These are phyloP conservation scores for Ormia ochracea DNA, from an alignment of 2,888 invertebrate genomes.

Conservation along the genomic window DNA sequence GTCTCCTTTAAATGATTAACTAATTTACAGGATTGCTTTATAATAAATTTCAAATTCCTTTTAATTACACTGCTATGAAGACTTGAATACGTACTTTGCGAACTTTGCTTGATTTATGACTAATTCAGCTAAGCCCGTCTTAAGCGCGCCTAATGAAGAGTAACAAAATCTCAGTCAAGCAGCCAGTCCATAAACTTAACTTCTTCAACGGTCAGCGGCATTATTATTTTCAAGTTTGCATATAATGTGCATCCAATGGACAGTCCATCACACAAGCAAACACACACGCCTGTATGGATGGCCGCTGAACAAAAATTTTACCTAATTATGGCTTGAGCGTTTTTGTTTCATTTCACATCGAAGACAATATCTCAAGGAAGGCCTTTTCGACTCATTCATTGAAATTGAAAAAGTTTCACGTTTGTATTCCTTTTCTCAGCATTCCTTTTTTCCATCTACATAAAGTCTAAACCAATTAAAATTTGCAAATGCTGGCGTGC, in stretches of 20 bases:
- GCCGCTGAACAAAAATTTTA: constrained; percentile 47
- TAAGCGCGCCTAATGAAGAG: neutral
- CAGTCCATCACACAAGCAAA: constrained; percentile 2
- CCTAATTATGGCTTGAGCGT: constrained; percentile 58
- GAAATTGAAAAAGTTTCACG: constrained; percentile 37
- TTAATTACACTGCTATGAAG: constrained; percentile 59
- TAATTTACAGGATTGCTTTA: no score
- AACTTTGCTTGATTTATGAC: constrained; percentile 54
- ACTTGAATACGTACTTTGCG: constrained; percentile 43
- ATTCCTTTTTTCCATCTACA: constrained; percentile 51
- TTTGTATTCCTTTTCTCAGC: constrained; percentile 27
- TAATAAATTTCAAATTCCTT: constrained; percentile 51
- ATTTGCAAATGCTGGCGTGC: constrained; percentile 64
- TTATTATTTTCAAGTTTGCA: constrained; percentile 31
- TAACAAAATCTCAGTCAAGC: neutral
- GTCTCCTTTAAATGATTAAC: no score
- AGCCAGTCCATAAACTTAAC: constrained; percentile 12
- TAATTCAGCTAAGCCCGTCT: constrained; percentile 37
- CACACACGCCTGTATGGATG: neutral
- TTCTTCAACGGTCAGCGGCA: constrained; percentile 7
- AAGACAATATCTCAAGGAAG: constrained; percentile 30
- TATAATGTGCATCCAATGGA: constrained; percentile 30
- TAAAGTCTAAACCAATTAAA: constrained; percentile 63
- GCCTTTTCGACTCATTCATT: constrained; percentile 36
- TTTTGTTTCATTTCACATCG: neutral